Conservation (phyloP, 1,140 invertebrate species). For the Cherax quadricarinatus region DNA sequence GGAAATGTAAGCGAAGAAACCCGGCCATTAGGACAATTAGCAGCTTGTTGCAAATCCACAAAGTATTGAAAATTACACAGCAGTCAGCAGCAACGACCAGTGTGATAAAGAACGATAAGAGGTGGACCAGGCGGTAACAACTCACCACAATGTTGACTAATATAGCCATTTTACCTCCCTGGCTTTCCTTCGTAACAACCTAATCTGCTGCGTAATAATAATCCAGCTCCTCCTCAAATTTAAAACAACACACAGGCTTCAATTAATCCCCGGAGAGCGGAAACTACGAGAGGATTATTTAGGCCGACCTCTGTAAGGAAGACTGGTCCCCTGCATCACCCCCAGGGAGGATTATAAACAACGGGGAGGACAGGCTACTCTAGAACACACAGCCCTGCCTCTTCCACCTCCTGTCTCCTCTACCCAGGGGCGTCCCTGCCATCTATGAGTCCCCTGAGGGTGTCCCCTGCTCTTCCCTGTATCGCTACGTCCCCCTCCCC, state of each 20-base stretch:
- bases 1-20: neutral
- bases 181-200: neutral
- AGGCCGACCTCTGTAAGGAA: conserved; percentile 3
- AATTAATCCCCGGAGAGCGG: neutral
- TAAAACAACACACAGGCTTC: conserved; percentile 11
- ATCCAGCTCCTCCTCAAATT: neutral
- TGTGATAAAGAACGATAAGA: neutral
- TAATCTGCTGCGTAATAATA: conserved; percentile 6
- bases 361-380: too few species aligned
- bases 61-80: neutral
- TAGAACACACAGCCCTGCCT: too few species aligned
- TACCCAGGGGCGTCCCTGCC: too few species aligned
- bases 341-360: too few species aligned
- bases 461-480: neutral
- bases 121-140: neutral
- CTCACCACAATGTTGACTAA: conserved; percentile 19
- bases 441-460: too few species aligned
- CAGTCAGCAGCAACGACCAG: neutral
- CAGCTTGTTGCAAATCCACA: neutral
- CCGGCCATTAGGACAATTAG: neutral
- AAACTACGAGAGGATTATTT: conserved; percentile 5
- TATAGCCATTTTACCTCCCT: conserved; percentile 27
- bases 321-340: neutral
- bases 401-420: too few species aligned
- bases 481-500: neutral